A percentile compares a stretch with the other conserved stretches of the same genome.
phyloP scores from a whole-genome alignment of 2,113 vertebrate species.

The Typhlomys cinereus region DNA sequence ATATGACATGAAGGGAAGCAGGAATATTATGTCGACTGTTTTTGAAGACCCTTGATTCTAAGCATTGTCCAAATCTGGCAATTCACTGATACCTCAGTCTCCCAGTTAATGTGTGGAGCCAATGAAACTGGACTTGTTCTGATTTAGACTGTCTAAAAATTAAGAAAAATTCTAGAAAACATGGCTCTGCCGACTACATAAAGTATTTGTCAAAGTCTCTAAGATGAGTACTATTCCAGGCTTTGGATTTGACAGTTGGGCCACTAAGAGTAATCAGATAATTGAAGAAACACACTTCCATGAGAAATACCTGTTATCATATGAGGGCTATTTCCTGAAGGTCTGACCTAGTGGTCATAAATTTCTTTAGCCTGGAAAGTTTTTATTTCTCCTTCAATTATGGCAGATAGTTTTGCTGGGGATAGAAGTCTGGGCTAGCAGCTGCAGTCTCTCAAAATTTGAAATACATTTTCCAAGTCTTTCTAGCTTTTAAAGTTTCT shows the following conservation, averaged over 20 bases:
- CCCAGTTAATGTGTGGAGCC: background rate
- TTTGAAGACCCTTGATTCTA: background rate
- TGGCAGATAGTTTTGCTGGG: too few species aligned
- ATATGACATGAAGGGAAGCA: too few species aligned
- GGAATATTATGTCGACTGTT: background rate
- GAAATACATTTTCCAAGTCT: too few species aligned
- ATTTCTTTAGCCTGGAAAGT: too few species aligned
- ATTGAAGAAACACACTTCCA: fast-evolving
- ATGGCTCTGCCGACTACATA: background rate
- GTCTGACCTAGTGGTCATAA: too few species aligned
- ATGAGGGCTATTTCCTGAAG: too few species aligned
- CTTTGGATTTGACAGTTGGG: background rate
- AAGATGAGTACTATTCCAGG: background rate
- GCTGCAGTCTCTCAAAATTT: too few species aligned
- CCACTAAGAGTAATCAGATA: background rate
- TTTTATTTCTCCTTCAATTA: too few species aligned
- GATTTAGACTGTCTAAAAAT: background rate
- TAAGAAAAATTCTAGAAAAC: background rate
- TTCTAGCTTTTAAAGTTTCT: too few species aligned
- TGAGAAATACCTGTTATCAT: too few species aligned
- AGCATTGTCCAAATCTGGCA: background rate
- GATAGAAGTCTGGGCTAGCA: too few species aligned
- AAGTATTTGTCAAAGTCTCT: background rate
- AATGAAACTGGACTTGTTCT: background rate
- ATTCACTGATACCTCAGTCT: background rate